Percentiles rank a stretch among this genome's conserved stretches.
These are phyloP conservation scores for Rhodinocichla rosea DNA, from an alignment of 2,113 vertebrate genomes.

Conservation along the genomic window DNA sequence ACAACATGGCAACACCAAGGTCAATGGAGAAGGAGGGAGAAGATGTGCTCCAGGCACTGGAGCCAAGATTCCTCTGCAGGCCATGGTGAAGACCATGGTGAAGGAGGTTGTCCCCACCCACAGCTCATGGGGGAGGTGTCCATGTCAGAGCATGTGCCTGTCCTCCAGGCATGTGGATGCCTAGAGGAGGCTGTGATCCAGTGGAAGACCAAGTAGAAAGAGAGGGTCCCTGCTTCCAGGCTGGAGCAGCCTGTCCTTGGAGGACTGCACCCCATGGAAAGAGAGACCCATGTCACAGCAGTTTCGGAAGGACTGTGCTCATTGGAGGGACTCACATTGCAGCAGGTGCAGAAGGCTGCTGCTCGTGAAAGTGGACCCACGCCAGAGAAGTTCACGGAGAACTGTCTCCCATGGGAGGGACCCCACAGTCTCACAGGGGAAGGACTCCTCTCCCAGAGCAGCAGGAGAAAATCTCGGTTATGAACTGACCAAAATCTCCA, in stretches of 20 bases:
- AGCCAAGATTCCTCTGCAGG: background rate
- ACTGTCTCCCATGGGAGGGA: background rate
- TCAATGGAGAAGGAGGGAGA: background rate
- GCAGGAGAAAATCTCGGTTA: fast-evolving
- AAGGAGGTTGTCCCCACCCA: background rate
- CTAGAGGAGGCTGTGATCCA: background rate
- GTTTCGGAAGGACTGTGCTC: background rate
- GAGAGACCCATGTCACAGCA: background rate
- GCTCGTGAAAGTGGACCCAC: background rate
- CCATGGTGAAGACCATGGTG: background rate
- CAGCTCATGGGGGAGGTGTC: background rate
- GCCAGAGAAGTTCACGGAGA: background rate
- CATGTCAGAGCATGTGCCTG: background rate
- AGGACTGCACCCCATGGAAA: background rate
- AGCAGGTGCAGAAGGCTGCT: background rate
- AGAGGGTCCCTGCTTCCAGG: background rate
- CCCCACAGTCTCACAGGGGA: background rate
- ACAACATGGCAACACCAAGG: background rate
- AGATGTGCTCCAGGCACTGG: background rate
- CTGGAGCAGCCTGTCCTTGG: background rate
- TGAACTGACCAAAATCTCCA: background rate
- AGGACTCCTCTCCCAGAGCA: background rate
- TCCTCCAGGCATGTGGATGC: background rate
- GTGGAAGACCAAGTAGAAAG: background rate
- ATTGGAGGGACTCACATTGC: background rate